These are phyloP conservation scores for Karalla daura DNA, from an alignment of 2,797 vertebrate species.

Conservation along the genomic window DNA sequence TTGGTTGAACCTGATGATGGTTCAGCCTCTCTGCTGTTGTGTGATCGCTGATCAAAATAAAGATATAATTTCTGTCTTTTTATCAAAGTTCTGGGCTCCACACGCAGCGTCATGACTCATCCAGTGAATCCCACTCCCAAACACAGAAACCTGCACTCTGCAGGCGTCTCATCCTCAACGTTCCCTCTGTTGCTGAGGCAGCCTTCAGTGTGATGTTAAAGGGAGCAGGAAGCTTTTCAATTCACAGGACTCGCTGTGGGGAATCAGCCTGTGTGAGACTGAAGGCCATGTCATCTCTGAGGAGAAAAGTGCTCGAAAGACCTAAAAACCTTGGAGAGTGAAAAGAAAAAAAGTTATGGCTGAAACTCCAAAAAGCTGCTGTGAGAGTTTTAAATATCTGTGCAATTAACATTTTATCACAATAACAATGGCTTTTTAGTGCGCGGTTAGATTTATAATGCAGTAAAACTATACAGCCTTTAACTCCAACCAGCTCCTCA, in stretches of 20 bases:
- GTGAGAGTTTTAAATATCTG: background rate
- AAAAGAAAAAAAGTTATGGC: conserved; percentile 18
- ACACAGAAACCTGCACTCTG: too few species aligned
- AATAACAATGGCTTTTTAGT: background rate
- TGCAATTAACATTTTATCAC: background rate
- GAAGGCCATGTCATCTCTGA: conserved; percentile 48
- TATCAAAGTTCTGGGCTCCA: conserved; percentile 4
- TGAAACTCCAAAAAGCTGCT: conserved; percentile 24
- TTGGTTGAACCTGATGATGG: conserved; percentile 16
- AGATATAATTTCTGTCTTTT: conserved; percentile 1
- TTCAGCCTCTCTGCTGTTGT: background rate
- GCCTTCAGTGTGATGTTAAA: too few species aligned
- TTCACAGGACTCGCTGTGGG: conserved; percentile 31
- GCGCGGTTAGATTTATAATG: background rate
- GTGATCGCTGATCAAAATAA: conserved; percentile 16
- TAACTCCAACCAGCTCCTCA: background rate
- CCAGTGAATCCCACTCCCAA: conserved; percentile 29
- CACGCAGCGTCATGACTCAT: conserved; percentile 10
- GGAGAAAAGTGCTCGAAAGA: conserved; percentile 46
- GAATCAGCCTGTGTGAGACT: conserved; percentile 47
- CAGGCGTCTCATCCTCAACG: too few species aligned
- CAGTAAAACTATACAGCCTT: background rate
- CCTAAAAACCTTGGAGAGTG: conserved; percentile 56
- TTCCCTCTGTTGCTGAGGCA: too few species aligned
- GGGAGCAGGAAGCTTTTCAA: conserved; percentile 14